Conservation (phyloP, 2,888 invertebrate species). For the Ophion ventricosus region DNA sequence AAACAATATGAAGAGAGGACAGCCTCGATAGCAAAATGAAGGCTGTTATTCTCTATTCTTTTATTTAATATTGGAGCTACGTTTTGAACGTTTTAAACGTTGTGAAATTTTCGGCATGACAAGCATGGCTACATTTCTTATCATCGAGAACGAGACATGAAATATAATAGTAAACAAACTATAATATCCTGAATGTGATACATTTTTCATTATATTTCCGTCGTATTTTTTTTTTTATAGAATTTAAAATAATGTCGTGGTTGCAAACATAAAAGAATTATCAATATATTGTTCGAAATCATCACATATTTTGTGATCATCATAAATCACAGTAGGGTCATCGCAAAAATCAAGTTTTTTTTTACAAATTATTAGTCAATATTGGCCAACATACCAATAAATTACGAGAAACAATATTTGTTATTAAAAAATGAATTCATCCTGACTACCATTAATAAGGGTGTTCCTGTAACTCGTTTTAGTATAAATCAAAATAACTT, state of each 20-base stretch:
- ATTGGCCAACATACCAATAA: neutral
- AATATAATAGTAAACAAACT: neutral
- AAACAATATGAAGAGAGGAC: too few species aligned
- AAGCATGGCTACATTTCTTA: too few species aligned
- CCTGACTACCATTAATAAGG: neutral
- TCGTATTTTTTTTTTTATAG: neutral
- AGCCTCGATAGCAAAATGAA: too few species aligned
- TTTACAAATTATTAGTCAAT: neutral
- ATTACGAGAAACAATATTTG: neutral
- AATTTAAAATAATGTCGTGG: neutral
- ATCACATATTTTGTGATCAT: neutral
- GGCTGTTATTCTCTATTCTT: too few species aligned
- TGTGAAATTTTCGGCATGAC: too few species aligned
- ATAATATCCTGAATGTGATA: too few species aligned
- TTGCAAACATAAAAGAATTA: too few species aligned
- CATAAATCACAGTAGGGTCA: neutral
- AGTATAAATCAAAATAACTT: too few species aligned
- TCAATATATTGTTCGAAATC: neutral
- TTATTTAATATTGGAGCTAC: too few species aligned
- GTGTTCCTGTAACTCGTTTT: too few species aligned
- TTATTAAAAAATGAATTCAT: neutral
- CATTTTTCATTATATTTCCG: neutral
- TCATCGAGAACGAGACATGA: too few species aligned
- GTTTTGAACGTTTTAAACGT: too few species aligned
- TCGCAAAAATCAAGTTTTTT: neutral